Conservation (phyloP, 1,140 invertebrate genomes). For the Platyscapa corneri region DNA sequence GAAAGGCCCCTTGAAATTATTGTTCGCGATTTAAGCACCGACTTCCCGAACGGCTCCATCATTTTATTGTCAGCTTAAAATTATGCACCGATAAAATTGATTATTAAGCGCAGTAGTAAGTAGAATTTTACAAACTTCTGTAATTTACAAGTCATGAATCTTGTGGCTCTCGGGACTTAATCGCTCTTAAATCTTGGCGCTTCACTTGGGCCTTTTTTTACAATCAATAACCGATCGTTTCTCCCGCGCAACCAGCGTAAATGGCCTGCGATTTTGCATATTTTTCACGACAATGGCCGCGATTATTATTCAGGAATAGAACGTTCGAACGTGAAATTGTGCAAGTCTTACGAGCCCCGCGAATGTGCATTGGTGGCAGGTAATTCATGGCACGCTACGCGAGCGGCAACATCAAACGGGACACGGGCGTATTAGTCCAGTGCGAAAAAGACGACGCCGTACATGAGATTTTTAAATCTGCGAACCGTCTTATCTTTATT, state of each 20-base stretch:
- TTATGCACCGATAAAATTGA: conserved; percentile 17
- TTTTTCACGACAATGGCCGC: neutral
- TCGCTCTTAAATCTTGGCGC: conserved; percentile 26
- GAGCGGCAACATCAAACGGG: conserved; percentile 23
- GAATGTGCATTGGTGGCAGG: too few species aligned
- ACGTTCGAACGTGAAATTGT: neutral
- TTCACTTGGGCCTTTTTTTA: conserved; percentile 17
- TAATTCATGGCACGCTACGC: conserved; percentile 10
- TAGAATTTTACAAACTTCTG: conserved; percentile 23
- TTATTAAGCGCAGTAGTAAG: conserved; percentile 4
- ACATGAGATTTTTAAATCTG: neutral
- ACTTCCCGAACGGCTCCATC: neutral
- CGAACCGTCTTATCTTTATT: neutral
- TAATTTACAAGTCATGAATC: conserved; percentile 26
- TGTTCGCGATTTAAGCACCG: neutral
- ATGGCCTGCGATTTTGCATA: neutral
- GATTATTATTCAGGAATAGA: neutral
- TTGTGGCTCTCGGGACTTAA: conserved; percentile 2
- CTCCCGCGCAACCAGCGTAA: neutral
- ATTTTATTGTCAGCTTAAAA: conserved; percentile 14
- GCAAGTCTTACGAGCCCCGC: neutral
- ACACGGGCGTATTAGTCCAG: neutral
- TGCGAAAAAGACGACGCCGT: neutral
- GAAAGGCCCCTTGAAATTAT: neutral
- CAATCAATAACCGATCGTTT: neutral